A percentile compares a stretch with the other conserved stretches of the same genome.
Evolutionary conservation across 1,140 invertebrate genomes (phyloP).

Genomic region (Calephelis virginiensis): DNA sequence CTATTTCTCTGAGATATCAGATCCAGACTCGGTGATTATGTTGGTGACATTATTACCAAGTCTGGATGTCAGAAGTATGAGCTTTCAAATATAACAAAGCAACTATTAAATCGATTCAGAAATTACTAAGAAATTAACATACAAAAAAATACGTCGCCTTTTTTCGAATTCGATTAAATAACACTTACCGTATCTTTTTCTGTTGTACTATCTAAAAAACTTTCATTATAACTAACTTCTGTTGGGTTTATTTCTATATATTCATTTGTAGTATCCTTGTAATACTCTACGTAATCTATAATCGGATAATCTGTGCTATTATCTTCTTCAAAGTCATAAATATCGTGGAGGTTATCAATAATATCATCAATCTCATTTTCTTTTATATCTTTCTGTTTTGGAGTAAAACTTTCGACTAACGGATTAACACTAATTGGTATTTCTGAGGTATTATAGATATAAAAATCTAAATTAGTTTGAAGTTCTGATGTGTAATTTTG

Average conservation of each 20-base stretch:
- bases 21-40: no score
- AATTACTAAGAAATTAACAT: no score
- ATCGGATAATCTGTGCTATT: constrained; percentile 60
- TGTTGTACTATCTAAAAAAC: constrained; percentile 17
- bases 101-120: no score
- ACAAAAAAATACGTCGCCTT: no score
- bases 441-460: neutral
- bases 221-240: constrained; percentile 22
- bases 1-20: no score
- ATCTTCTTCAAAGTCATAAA: constrained; percentile 43
- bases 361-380: constrained; percentile 42
- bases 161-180: no score
- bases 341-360: constrained; percentile 37
- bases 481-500: neutral
- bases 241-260: constrained; percentile 38
- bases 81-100: no score
- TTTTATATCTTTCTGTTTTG: constrained; percentile 21
- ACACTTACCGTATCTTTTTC: constrained; percentile 20
- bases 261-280: constrained; percentile 68
- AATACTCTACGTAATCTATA: constrained; percentile 63
- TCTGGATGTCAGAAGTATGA: no score
- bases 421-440: neutral
- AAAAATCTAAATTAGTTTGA: neutral
- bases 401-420: neutral
- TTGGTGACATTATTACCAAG: no score